phyloP scores from a whole-genome alignment of 1,140 invertebrate species.

The Calliopsis andreniformis region DNA sequence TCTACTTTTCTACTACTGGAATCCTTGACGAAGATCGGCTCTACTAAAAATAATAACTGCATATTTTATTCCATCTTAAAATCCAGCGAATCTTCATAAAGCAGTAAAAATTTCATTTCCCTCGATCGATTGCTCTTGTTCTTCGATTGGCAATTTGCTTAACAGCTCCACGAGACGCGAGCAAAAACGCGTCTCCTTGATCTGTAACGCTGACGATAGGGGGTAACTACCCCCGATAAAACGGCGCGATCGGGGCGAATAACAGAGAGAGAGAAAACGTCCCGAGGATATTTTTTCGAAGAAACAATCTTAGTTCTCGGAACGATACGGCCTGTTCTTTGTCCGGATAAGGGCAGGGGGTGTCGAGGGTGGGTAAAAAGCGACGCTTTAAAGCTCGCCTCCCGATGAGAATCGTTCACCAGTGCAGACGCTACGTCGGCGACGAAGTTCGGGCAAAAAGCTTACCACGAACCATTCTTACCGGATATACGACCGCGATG shows the following conservation, averaged over 20 bases:
- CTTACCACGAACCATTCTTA: constrained; percentile 46
- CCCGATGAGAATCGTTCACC: constrained; percentile 54
- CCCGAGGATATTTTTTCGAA: constrained; percentile 50
- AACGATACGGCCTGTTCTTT: constrained; percentile 57
- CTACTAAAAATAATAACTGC: too few species aligned
- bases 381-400: constrained; percentile 54
- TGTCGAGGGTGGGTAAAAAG: constrained; percentile 38
- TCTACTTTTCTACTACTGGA: background rate
- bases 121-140: background rate
- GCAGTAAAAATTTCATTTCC: background rate
- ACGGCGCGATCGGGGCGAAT: constrained; percentile 34
- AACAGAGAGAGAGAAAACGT: constrained; percentile 8
- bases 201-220: constrained; percentile 6
- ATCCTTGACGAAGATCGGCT: too few species aligned
- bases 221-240: constrained; percentile 25
- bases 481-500: constrained; percentile 24
- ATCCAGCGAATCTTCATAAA: too few species aligned
- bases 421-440: constrained; percentile 45
- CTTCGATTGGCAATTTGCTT: background rate
- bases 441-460: constrained; percentile 51
- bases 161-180: background rate
- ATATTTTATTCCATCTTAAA: too few species aligned
- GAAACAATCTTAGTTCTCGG: constrained; percentile 46
- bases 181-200: background rate
- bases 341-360: constrained; percentile 36